Evolutionary conservation across 2,888 invertebrate genomes (phyloP), one percentile per base, ranked within the genome.

Genomic region (Eucriotettix oculatus): DNA sequence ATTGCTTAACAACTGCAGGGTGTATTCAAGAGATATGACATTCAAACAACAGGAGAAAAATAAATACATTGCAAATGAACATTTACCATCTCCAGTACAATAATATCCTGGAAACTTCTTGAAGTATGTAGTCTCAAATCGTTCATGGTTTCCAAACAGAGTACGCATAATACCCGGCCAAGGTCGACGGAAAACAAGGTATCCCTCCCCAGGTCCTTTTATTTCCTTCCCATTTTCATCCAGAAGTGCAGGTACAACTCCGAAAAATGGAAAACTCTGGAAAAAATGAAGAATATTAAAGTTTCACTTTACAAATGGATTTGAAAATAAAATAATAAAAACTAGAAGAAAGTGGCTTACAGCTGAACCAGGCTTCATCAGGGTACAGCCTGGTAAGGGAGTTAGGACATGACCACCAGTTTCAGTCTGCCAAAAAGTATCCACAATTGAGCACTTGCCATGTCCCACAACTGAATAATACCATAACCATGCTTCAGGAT

Each of bases 381-480:
- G 91, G 1, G 92, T 96, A 17, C 92, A 93, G 17, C 96, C 97
- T 0, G 99, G 98, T 58, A 99, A 75, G 43, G 97, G 93, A 44
- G 97, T 95, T 56, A 99, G 80, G 17, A 97, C 91, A 75, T 98
- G 97, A 0, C 98, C 98, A 10, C 98, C 98, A 9, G 98, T 99
- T 78, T 99, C 99, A 0, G 99, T 99, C 77, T 99, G 99, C 98
- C 98, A 99, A 76, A 95, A 99, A 0, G 99, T 99, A 72, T 99
- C 99, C 0, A 90, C 92, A 69, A 99, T 88, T 60, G 96, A 91
- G 74, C 93, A 93, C 64, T 82, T 84, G 56, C 83, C 82, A 63
- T 83, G 80, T 9, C 96, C 96, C 41, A 96, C 82, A 42, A 85
- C 70, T 66, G 85, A 81, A 73, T 94, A 87, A 74, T 95, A 97